phyloP scores from a whole-genome alignment of 2,888 invertebrate species.

The Sipha maydis region DNA sequence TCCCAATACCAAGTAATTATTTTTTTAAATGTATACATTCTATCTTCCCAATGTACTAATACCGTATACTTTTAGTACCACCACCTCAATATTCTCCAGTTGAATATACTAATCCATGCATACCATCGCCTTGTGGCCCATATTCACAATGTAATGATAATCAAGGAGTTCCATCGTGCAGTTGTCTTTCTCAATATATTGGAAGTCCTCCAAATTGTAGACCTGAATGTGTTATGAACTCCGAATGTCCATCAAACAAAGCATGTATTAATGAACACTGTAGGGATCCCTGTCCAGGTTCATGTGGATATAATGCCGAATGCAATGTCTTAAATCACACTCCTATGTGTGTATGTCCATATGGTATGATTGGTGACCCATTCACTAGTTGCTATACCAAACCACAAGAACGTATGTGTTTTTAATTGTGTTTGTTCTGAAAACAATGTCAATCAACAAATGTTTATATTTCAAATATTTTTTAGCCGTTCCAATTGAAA shows the following conservation, averaged over 20 bases:
- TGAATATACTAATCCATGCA: slow-evolving; percentile 73
- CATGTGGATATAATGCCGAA: slow-evolving; percentile 79
- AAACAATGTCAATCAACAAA: slow-evolving; percentile 30
- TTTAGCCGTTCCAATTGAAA: slow-evolving; percentile 68
- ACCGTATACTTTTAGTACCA: slow-evolving; percentile 64
- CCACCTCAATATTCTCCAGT: slow-evolving; percentile 65
- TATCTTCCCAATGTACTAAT: neutral
- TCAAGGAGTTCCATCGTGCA: slow-evolving; percentile 76
- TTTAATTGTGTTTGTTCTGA: slow-evolving; percentile 61
- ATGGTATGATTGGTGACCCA: slow-evolving; percentile 81
- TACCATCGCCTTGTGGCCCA: slow-evolving; percentile 80
- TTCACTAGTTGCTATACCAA: slow-evolving; percentile 75
- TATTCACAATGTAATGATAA: slow-evolving; percentile 74
- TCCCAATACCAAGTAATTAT: slow-evolving; percentile 72
- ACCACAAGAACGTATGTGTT: slow-evolving; percentile 68
- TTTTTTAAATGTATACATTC: neutral
- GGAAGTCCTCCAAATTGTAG: slow-evolving; percentile 73
- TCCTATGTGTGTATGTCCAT: slow-evolving; percentile 79
- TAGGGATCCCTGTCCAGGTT: slow-evolving; percentile 70
- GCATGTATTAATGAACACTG: slow-evolving; percentile 70
- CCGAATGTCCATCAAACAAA: slow-evolving; percentile 69
- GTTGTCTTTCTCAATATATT: slow-evolving; percentile 76
- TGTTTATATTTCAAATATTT: slow-evolving; percentile 49
- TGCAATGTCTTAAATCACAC: slow-evolving; percentile 83
- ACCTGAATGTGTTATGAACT: slow-evolving; percentile 69